Evolutionary conservation across 2,797 vertebrate genomes (phyloP), one percentile per base, ranked within the genome.

Genomic region (Girardinus metallicus): DNA sequence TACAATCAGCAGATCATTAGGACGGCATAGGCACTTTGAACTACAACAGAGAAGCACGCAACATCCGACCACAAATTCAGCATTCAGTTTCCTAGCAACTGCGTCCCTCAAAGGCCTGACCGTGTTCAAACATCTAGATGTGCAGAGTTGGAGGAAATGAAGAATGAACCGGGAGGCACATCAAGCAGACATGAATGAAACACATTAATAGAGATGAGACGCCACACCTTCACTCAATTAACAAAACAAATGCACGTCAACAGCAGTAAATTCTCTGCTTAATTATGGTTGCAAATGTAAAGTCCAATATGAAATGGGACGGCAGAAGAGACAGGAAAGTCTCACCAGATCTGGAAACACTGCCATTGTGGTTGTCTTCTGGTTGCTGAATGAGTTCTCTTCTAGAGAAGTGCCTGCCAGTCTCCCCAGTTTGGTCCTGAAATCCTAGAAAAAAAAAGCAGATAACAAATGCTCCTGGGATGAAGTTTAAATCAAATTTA

Each of bases 61-160:
- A 77, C 86, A 90, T 85, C 83, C 90, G 84, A 89, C 91, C 87
- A 83, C 81, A 89, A 88, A 94, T 83, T 77, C 93, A 93, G 89
- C 89, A 91, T 94, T 90, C 89, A 77, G 96, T 95, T 95, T 90
- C 96, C 94, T 95, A 95, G 95, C 94, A 95, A 96, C 95, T 77
- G 76, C 49, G 74, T 85, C 84, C 85, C 88, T 95, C 93, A 94
- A 93, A 95, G 89, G 85, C 86, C 85, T 72, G 82, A 81, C 85
- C 91, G 89, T 91, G 89, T 92, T 89, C 75, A 92, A 86, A 91
- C 85, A 93, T 86, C 80, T 86, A 81, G 83, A 82, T 89, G 91
- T 89, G 74, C 81, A 84, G 82, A 91, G 85, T 92, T 91, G 85
- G 80, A 90, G 80, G 85, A 88, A 88, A 91, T 83, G 66, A 93